phyloP scores from a whole-genome alignment of 92 coral and sea anemone species.

The Hydrozoanthus gracilis region DNA sequence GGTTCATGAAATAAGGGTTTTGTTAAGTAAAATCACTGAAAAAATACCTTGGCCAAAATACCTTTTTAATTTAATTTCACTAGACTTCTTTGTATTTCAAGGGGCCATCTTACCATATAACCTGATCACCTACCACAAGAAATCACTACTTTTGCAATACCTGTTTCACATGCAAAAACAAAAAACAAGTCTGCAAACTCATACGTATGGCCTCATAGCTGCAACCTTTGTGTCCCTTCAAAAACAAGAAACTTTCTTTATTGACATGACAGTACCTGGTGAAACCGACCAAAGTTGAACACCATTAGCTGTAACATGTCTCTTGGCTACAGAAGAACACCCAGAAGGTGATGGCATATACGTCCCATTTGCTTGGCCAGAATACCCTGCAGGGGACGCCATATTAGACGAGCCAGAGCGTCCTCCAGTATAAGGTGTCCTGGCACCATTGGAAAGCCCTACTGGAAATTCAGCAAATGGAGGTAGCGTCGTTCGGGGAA shows the following conservation, averaged over 20 bases:
- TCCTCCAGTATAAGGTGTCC: conserved; percentile 17
- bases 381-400: neutral
- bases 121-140: too few species aligned
- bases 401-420: conserved; percentile 13
- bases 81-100: too few species aligned
- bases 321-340: conserved; percentile 7
- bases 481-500: neutral
- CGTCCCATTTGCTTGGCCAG: conserved; percentile 26
- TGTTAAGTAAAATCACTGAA: too few species aligned
- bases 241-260: neutral
- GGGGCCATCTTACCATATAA: too few species aligned
- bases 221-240: too few species aligned
- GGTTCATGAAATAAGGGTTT: too few species aligned
- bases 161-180: too few species aligned
- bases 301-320: neutral
- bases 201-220: too few species aligned
- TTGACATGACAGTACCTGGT: conserved; percentile 17
- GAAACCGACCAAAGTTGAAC: conserved; percentile 52
- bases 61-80: too few species aligned
- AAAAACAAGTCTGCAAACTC: too few species aligned
- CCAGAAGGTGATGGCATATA: conserved; percentile 6
- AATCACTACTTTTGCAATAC: too few species aligned
- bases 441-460: neutral
- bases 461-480: conserved; percentile 14
- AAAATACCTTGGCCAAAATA: too few species aligned